Evolutionary conservation across 2,888 invertebrate species (phyloP), one percentile per base, ranked within the genome.

Genomic region (Elgonia sp.): DNA sequence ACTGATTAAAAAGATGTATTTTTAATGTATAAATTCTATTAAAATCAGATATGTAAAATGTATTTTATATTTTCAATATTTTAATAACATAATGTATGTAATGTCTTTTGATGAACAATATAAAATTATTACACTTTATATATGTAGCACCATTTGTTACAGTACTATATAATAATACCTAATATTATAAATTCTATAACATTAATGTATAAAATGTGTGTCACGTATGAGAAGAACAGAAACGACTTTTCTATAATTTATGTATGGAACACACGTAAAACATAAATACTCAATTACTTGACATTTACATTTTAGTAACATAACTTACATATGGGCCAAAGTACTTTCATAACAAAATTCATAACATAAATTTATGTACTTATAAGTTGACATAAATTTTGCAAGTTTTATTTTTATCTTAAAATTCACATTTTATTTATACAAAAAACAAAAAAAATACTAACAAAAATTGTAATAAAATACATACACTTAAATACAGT

Each of bases 261-360:
- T 77, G 63, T 65, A 77, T 77, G 16, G 18, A 65, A 37, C 18
- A 77, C 73, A 60, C 73, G 42, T 50, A 46, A 65, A 10, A 14
- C 73, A 60, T 40, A 60, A 55, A 72, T 57, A 55, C 42, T 18
- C 20, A 72, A 29, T 60, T 73, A 10, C 18, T 16, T 73, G 57
- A 40, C 55, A 55, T 72, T 72, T 55, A 40, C 12, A 72, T 40
- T 72, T 55, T 39, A 12, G 55, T 72, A 14, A 72, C 55, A 57
- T 39, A 65, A 12, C 40, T 40, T 42, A 65, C 18, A 20, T 21
- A 50, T 69, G 14, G 29, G 50, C 21, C 29, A 69, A 50, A 69
- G 21, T 16, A 50, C 8, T 50, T 42, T 9, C n/a, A 20, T 21
- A 50, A 29, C 29, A 29, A 29, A 29, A 29, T 29, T 29, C 5